Conservation (phyloP, 1,140 invertebrate species). For the Hydropsyche tenuis region DNA sequence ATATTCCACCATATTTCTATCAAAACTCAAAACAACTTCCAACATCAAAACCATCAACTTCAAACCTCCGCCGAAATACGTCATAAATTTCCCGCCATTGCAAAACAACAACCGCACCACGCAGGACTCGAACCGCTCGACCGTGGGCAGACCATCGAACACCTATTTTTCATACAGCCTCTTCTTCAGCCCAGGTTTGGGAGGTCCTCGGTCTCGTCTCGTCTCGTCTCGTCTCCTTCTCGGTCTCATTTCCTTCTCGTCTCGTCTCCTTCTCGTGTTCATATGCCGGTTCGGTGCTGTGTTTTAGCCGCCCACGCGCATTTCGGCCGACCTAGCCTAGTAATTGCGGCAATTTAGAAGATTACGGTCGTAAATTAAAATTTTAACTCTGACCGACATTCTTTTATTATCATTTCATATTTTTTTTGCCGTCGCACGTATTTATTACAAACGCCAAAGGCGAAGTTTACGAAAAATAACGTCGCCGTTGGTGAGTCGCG, state of each 20-base stretch:
- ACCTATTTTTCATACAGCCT: too few relatives aligned
- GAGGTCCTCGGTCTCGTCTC: not conserved
- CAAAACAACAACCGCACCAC: too few relatives aligned
- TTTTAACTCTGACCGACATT: slow-evolving; percentile 25
- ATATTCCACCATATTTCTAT: too few relatives aligned
- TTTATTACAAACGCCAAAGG: not conserved
- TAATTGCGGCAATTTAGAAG: slow-evolving; percentile 14
- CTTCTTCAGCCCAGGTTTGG: not conserved
- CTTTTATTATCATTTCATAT: not conserved
- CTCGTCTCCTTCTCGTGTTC: not conserved
- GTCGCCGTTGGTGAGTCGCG: too few relatives aligned
- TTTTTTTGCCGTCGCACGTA: too few relatives aligned
- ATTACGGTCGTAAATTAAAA: slow-evolving; percentile 20
- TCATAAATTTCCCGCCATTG: too few relatives aligned
- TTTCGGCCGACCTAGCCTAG: not conserved
- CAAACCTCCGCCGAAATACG: too few relatives aligned
- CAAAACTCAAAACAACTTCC: too few relatives aligned
- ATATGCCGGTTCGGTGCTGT: not conserved
- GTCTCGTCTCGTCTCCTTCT: not conserved
- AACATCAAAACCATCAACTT: too few relatives aligned
- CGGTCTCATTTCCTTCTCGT: not conserved
- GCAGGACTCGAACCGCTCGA: too few relatives aligned
- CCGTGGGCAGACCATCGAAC: too few relatives aligned
- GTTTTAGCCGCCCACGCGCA: not conserved
- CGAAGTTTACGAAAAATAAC: not conserved